These are phyloP conservation scores for Melitaea cinxia DNA, from an alignment of 1,140 invertebrate species.

Conservation along the genomic window DNA sequence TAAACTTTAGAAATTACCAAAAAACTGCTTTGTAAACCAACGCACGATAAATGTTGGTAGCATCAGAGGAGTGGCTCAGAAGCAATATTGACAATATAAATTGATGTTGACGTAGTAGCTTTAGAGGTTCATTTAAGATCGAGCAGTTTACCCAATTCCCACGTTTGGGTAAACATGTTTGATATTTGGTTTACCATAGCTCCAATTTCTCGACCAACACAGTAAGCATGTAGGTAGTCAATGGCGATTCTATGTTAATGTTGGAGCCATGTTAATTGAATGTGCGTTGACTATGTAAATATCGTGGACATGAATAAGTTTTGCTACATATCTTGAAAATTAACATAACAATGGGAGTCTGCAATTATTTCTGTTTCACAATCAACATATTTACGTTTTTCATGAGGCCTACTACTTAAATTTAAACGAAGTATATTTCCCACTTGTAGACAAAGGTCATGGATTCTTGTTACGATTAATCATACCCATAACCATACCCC, in stretches of 20 bases:
- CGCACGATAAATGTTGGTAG: conserved; percentile 21
- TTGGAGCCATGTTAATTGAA: conserved; percentile 25
- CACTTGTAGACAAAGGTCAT: no score
- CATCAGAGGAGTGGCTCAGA: conserved; percentile 26
- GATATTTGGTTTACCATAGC: conserved; percentile 36
- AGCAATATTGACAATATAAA: conserved; percentile 44
- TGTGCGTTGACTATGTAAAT: conserved; percentile 18
- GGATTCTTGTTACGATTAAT: no score
- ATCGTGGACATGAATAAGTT: conserved; percentile 17
- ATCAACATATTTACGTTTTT: not conserved
- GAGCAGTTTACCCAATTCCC: conserved; percentile 44
- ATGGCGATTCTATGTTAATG: conserved; percentile 36
- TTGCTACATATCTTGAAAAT: conserved; percentile 11
- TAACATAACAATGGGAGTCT: conserved; percentile 21
- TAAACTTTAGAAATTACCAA: conserved; percentile 13
- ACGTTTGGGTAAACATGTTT: conserved; percentile 41
- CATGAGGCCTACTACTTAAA: not conserved
- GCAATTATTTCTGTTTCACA: conserved; percentile 1
- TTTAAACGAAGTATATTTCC: no score
- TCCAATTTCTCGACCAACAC: conserved; percentile 30
- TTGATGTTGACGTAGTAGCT: conserved; percentile 39
- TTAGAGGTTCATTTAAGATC: conserved; percentile 45
- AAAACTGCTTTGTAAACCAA: conserved; percentile 23
- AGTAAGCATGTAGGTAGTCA: conserved; percentile 26
- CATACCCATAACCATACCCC: no score